These are phyloP conservation scores for Saccostrea cuccullata DNA, from an alignment of 1,140 invertebrate species.

Conservation along the genomic window DNA sequence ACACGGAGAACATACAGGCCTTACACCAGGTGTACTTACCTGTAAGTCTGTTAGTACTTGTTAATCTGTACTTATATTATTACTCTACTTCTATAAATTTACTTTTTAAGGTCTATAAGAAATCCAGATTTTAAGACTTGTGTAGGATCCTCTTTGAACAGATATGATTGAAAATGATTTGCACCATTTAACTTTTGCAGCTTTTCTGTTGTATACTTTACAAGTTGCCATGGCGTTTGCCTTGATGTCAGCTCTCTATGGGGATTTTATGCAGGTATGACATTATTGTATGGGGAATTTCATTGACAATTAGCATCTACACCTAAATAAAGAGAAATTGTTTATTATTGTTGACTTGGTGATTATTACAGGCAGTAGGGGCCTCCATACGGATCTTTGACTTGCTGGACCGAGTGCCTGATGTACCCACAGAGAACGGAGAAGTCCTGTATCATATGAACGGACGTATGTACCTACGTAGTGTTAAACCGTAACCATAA, in stretches of 20 bases:
- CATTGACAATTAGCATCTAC: too few species aligned
- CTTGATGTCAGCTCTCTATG: conserved; percentile 76
- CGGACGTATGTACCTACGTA: conserved; percentile 62
- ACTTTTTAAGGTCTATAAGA: too few species aligned
- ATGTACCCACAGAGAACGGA: conserved; percentile 66
- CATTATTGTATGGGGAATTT: neutral
- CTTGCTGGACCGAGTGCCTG: conserved; percentile 71
- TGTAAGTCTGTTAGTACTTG: conserved; percentile 64
- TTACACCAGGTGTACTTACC: conserved; percentile 74
- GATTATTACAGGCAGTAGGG: conserved; percentile 73
- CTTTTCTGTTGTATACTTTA: conserved; percentile 77
- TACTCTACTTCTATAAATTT: too few species aligned
- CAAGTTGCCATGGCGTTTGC: conserved; percentile 77
- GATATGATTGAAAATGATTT: too few species aligned
- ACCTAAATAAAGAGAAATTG: too few species aligned
- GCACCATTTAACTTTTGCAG: conserved; percentile 60
- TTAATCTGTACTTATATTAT: neutral
- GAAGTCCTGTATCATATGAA: conserved; percentile 52
- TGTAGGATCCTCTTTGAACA: too few species aligned
- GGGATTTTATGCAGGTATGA: conserved; percentile 77
- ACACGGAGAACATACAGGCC: conserved; percentile 59
- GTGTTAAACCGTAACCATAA: neutral
- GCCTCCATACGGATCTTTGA: conserved; percentile 76
- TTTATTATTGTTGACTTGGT: too few species aligned
- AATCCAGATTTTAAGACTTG: too few species aligned